Conservation (phyloP, 2,888 invertebrate genomes). For the Cheilosia variabilis region DNA sequence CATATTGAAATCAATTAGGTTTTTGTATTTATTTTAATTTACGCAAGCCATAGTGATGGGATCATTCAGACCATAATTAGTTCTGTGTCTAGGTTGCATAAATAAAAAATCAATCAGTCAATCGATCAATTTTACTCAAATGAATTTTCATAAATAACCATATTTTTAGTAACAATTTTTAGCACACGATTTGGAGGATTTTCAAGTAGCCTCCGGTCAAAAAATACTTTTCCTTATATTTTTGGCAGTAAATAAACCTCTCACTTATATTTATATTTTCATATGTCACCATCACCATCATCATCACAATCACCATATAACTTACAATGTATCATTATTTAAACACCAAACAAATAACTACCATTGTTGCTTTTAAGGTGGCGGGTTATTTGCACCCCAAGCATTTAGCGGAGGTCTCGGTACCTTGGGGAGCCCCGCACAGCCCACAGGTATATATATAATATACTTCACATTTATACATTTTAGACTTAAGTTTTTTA, state of each 20-base stretch:
- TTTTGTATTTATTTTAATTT: too few relatives aligned
- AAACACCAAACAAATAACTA: conserved; percentile 47
- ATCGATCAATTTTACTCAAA: too few relatives aligned
- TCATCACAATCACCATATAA: conserved; percentile 18
- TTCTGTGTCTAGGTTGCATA: too few relatives aligned
- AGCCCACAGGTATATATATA: conserved; percentile 77
- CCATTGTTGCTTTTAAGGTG: conserved; percentile 76
- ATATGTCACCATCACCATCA: conserved; percentile 15
- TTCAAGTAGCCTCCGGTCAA: too few relatives aligned
- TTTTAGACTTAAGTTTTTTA: conserved; percentile 9
- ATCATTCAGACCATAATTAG: too few relatives aligned
- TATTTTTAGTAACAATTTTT: too few relatives aligned
- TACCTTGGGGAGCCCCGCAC: conserved; percentile 83
- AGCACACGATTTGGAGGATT: too few relatives aligned
- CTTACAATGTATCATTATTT: conserved; percentile 49
- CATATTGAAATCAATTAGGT: too few relatives aligned
- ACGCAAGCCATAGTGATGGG: too few relatives aligned
- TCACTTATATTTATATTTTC: conserved; percentile 19
- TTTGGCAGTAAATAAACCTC: background rate
- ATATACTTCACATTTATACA: conserved; percentile 35
- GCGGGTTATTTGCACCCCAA: conserved; percentile 84
- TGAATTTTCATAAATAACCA: too few relatives aligned
- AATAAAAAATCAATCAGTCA: too few relatives aligned
- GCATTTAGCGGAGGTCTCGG: conserved; percentile 82
- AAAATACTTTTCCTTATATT: background rate